Percentiles rank a stretch among this genome's conserved stretches.
phyloP scores from a whole-genome alignment of 2,113 vertebrate genomes.

The Nematolebias whitei region DNA sequence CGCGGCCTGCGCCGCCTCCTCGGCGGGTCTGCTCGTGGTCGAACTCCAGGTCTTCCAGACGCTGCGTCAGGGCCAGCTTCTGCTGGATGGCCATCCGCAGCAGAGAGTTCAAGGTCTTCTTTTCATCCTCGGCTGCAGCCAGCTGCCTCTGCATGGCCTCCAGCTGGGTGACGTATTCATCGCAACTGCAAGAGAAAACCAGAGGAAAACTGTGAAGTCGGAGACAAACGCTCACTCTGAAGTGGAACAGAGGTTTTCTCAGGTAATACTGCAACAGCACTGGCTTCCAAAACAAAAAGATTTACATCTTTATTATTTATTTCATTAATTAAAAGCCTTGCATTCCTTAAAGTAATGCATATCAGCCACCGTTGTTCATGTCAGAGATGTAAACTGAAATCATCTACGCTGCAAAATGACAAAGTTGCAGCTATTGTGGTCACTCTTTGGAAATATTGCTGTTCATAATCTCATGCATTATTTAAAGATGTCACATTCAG shows the following conservation, averaged over 20 bases:
- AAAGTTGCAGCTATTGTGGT: no score
- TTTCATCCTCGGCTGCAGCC: conserved; percentile 95
- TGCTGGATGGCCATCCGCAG: conserved; percentile 99
- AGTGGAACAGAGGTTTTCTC: neutral
- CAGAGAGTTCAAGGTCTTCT: conserved; percentile 97
- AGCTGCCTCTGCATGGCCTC: conserved; percentile 98
- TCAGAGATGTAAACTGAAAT: no score
- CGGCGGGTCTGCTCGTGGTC: conserved; percentile 92
- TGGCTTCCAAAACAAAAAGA: no score
- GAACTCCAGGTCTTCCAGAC: conserved; percentile 93
- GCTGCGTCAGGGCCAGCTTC: conserved; percentile 97
- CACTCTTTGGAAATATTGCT: no score
- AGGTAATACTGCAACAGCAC: conserved; percentile 22
- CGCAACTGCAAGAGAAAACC: conserved; percentile 82
- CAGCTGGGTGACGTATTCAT: conserved; percentile 96
- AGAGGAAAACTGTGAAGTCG: neutral
- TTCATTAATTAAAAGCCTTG: no score
- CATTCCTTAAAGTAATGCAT: no score
- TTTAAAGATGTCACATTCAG: no score
- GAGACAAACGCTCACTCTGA: neutral
- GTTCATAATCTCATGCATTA: no score
- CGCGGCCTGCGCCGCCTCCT: conserved; percentile 82
- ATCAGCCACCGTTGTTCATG: no score
- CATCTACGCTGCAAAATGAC: no score
- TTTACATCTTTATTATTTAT: no score